Evolutionary conservation across 2,797 vertebrate species (phyloP), one percentile per base, ranked within the genome.

Genomic region (Pseudocheirus occidentalis): DNA sequence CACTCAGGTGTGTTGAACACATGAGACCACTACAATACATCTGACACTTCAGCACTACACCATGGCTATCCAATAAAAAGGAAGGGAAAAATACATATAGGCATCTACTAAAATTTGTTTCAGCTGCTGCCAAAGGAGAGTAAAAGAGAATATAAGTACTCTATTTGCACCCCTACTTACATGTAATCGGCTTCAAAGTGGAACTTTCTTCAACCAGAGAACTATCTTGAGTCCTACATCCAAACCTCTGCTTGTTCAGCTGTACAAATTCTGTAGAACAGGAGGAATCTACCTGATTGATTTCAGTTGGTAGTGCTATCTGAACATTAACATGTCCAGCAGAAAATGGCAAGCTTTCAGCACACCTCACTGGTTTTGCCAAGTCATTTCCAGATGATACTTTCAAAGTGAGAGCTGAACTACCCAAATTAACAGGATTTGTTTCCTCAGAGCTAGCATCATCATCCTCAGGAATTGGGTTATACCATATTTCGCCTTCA

Each of bases 401-500:
- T 95, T 98, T 98, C 98, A 97, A 98, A 87, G 93, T 14, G 87
- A 96, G 28, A 0, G 31, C 55, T 0, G 94, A 94, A 55, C 97
- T 95, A 73, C 98, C 97, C 24, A 14, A 92, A 90, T 95, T 54
- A 93, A 89, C 73, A 12, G 95, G 56, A 58, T 97, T 96, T 52
- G 73, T 96, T 96, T 94, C 96, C 94, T 95, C 94, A 57, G 96
- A 95, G 95, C 58, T 89, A 93, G 0, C 34, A 28, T 99, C 99
- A 0, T 99, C 99, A 3, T 99, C 99, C 98, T 99, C 99, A 0
- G 99, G 99, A 98, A 99, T 99, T 0, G 99, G 99, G 96, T 99
- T 99, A 98, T 99, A 99, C 99, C 99, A 99, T 98, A 99, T 99
- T 98, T 99, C 99, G 59, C 99, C 99, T 98, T 99, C 99, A 57